Evolutionary conservation across 2,113 vertebrate species (phyloP).

Genomic region (Crotalus horridus): DNA sequence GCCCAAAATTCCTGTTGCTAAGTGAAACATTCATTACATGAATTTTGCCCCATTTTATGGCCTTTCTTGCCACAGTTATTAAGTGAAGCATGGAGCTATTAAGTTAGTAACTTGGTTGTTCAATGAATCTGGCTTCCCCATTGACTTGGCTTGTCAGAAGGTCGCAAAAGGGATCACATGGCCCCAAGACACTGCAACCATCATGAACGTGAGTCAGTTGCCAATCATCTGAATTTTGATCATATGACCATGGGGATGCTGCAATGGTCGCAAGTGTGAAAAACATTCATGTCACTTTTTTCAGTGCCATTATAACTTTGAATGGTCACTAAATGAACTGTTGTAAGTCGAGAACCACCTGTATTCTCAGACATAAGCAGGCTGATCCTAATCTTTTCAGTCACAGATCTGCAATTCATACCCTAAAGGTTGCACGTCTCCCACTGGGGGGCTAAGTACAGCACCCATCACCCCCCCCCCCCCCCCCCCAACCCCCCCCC

Average conservation of each 20-base stretch:
- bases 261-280: neutral
- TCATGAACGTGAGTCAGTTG: neutral
- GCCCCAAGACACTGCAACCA: neutral
- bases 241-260: neutral
- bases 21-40: neutral
- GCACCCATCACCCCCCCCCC: neutral
- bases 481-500: too few relatives aligned
- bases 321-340: neutral
- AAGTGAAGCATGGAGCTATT: neutral
- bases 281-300: neutral
- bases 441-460: too few relatives aligned
- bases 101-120: neutral
- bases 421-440: neutral
- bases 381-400: neutral
- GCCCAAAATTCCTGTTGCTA: neutral
- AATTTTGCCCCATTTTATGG: neutral
- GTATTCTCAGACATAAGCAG: neutral
- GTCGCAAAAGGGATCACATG: too few relatives aligned
- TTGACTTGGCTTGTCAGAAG: neutral
- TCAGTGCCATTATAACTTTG: neutral
- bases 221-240: neutral
- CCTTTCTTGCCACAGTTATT: neutral
- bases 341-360: neutral
- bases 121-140: neutral
- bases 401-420: neutral